Evolutionary conservation across 2,113 vertebrate species (phyloP), one percentile per base, ranked within the genome.

Genomic region (mouse (Mus musculus)): DNA sequence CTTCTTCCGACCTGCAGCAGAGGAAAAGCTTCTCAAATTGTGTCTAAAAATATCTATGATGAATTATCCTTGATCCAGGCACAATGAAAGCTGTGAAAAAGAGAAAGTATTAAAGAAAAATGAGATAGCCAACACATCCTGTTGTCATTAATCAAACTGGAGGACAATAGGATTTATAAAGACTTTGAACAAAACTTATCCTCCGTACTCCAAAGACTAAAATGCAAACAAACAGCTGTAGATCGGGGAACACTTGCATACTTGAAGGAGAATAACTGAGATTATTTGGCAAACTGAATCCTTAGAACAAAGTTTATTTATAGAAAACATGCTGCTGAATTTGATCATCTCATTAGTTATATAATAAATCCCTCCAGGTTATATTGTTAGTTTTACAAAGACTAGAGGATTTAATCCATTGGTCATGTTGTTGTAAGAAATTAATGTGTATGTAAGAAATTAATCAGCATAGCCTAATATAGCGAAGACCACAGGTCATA

Each of bases 91-190:
- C 14, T n/a, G 56, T 90, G 26, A 91, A 76, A 91, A 73, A 77
- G 63, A 69, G 10, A 93, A 95, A 91, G 87, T 78, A 88, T 71
- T 90, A 90, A 93, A 89, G 73, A 95, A 90, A 94, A 82, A 88
- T 89, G 26, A 90, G 49, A 77, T 71, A 85, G 19, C 5, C 75
- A 89, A 90, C 19, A 88, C 10, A 90, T 94, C 92, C 77, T 78
- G 19, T 72, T 92, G 63, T 92, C 77, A 69, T 94, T 96, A 94
- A 96, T 95, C 77, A 95, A 63, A 92, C 24, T 88, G 17, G 12
- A 95, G 76, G 90, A 94, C 30, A 94, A 65, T 46, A 78, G 49
- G 4, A 39, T 94, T 94, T 92, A 75, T 30, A 90, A 90, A 90
- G 9, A 90, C 78, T 91, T 94, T n/a, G 67, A 61, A 69, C 59